These are phyloP conservation scores for Sturnus vulgaris DNA, from an alignment of 2,113 vertebrate species.

Conservation along the genomic window DNA sequence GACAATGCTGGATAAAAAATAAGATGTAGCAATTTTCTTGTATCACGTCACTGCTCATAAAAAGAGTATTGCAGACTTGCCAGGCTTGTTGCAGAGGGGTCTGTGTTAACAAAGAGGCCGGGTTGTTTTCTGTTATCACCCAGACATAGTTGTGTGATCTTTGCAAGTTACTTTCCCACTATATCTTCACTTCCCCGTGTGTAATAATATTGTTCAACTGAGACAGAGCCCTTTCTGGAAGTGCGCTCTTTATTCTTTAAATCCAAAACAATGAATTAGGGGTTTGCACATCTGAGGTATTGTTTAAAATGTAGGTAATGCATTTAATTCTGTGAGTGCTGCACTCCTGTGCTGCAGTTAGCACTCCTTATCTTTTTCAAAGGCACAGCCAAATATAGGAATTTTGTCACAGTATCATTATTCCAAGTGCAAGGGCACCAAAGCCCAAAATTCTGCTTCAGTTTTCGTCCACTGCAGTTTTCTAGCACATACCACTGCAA, in stretches of 20 bases:
- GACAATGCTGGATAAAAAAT: background rate
- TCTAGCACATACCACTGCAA: background rate
- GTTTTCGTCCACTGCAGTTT: background rate
- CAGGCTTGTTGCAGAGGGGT: background rate
- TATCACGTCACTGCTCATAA: background rate
- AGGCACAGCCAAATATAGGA: background rate
- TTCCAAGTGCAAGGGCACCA: background rate
- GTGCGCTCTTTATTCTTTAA: background rate
- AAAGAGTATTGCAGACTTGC: background rate
- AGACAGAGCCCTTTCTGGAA: background rate
- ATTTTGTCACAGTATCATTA: background rate
- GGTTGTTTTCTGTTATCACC: background rate
- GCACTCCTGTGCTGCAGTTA: background rate
- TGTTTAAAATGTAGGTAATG: background rate
- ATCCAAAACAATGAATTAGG: background rate
- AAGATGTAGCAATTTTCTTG: background rate
- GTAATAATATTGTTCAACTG: background rate
- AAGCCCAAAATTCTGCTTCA: background rate
- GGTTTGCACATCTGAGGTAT: background rate
- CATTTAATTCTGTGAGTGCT: background rate
- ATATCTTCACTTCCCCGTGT: background rate
- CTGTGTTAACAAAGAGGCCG: background rate
- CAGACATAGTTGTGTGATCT: background rate
- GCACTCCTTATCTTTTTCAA: background rate
- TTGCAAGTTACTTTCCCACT: background rate